A percentile compares a stretch with the other conserved stretches of the same genome.
Conservation (phyloP, 2,113 vertebrate genomes). For the Seriola rivoliana region DNA sequence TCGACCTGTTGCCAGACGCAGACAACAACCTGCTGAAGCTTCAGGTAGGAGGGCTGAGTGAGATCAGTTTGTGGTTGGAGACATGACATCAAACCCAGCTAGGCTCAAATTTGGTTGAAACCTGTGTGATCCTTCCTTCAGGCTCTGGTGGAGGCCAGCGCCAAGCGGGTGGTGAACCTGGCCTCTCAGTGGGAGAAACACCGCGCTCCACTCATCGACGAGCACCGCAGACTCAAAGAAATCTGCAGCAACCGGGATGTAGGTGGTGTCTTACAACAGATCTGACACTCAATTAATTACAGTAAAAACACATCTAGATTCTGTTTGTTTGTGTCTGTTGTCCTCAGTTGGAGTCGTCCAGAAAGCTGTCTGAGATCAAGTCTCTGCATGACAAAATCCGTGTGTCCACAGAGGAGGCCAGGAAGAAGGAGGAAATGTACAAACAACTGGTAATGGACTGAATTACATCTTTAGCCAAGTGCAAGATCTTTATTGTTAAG, state of each 20-base stretch:
- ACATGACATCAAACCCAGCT: too few species aligned
- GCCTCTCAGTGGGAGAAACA: constrained; percentile 94
- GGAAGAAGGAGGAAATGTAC: constrained; percentile 89
- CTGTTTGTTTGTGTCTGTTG: neutral
- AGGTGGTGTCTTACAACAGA: neutral
- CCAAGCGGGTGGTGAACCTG: constrained; percentile 87
- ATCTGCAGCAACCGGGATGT: constrained; percentile 90
- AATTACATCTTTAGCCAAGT: neutral
- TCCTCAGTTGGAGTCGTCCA: constrained; percentile 88
- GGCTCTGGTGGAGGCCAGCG: constrained; percentile 89
- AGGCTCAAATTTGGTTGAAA: too few species aligned
- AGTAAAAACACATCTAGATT: neutral
- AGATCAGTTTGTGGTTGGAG: neutral
- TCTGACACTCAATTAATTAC: neutral
- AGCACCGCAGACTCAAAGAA: constrained; percentile 88
- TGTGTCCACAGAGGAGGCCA: constrained; percentile 88
- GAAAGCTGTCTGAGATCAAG: constrained; percentile 88
- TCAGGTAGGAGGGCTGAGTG: constrained; percentile 83
- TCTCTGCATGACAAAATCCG: constrained; percentile 90
- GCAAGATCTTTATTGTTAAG: too few species aligned
- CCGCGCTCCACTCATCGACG: constrained; percentile 88
- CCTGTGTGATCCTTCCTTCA: constrained; percentile 46
- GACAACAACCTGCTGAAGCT: constrained; percentile 88
- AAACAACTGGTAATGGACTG: constrained; percentile 79
- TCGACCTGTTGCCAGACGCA: constrained; percentile 88